phyloP scores from a whole-genome alignment of 2,113 vertebrate species.

The Tautogolabrus adspersus region DNA sequence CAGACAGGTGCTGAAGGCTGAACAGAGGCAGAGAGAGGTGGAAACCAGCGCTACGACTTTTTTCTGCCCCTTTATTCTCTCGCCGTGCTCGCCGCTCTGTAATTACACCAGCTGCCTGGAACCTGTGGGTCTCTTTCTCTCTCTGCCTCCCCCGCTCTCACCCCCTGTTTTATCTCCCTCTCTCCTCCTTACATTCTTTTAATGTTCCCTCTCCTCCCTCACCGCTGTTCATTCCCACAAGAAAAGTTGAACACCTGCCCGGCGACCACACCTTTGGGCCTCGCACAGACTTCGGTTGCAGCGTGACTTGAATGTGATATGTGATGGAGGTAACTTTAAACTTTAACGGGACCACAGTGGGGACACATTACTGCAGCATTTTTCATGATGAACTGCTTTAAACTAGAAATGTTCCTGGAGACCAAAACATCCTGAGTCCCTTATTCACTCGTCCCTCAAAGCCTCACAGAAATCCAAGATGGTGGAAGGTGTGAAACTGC shows the following conservation, averaged over 20 bases:
- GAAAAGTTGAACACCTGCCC: slow-evolving; percentile 34
- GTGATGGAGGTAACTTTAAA: too few relatives aligned
- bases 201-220: slow-evolving; percentile 41
- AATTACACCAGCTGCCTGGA: slow-evolving; percentile 71
- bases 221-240: slow-evolving; percentile 3
- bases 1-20: slow-evolving; percentile 64
- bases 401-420: too few relatives aligned
- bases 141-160: slow-evolving; percentile 2
- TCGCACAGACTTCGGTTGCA: too few relatives aligned
- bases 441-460: too few relatives aligned
- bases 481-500: too few relatives aligned
- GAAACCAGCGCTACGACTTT: slow-evolving; percentile 46
- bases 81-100: slow-evolving; percentile 54
- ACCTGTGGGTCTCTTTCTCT: not conserved
- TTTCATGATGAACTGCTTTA: not conserved
- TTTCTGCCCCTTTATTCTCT: slow-evolving; percentile 37
- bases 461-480: too few relatives aligned
- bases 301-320: too few relatives aligned
- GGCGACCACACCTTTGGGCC: slow-evolving; percentile 13
- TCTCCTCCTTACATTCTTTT: slow-evolving; percentile 41
- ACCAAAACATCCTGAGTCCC: too few relatives aligned
- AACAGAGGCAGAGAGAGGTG: slow-evolving; percentile 51
- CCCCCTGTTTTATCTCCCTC: slow-evolving; percentile 32
- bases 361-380: too few relatives aligned
- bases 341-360: too few relatives aligned